Percentiles rank a stretch among this genome's conserved stretches.
Conservation (phyloP, 2,797 vertebrate genomes). For the Limnodromus scolopaceus region DNA sequence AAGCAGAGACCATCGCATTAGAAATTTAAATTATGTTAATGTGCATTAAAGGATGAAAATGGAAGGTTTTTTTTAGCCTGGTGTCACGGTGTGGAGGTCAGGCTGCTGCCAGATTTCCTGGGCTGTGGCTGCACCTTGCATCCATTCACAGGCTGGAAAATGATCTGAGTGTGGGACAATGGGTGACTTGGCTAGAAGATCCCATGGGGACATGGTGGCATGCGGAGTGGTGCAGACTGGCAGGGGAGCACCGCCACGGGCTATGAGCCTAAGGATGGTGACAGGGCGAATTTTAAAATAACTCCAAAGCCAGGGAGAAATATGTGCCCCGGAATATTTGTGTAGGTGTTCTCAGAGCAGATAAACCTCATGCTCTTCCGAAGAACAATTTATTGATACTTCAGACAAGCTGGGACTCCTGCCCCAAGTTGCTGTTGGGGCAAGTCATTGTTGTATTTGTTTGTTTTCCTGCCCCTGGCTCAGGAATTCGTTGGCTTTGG, state of each 20-base stretch:
- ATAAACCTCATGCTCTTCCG: neutral
- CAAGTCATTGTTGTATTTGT: constrained; percentile 22
- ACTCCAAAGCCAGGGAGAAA: neutral
- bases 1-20: neutral
- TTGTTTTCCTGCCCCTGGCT: neutral
- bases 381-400: constrained; percentile 32
- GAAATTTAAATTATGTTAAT: neutral
- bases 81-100: neutral
- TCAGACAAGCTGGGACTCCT: constrained; percentile 29
- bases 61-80: rapidly evolving
- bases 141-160: neutral
- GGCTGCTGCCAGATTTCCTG: neutral
- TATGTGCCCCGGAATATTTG: neutral
- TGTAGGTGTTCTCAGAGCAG: neutral
- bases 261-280: neutral
- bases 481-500: constrained; percentile 42
- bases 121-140: neutral
- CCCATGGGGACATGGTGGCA: neutral
- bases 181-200: neutral
- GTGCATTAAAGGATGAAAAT: neutral
- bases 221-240: neutral
- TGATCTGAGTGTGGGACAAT: neutral
- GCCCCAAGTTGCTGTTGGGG: constrained; percentile 12
- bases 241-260: neutral
- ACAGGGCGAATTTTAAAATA: neutral